phyloP scores from a whole-genome alignment of 2,113 vertebrate species.

The Istiophorus platypterus region DNA sequence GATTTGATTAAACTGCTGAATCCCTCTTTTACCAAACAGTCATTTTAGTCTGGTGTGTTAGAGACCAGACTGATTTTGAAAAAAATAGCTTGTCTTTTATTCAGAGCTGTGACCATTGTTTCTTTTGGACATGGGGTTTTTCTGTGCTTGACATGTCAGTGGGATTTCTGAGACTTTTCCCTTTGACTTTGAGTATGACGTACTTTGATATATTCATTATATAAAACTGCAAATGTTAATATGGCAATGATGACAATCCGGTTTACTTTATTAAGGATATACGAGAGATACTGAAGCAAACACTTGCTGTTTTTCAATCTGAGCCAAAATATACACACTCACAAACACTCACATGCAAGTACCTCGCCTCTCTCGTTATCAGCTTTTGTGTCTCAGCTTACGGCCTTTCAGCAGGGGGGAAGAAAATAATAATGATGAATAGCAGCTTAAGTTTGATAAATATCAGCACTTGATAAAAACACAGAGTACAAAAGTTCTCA shows the following conservation, averaged over 20 bases:
- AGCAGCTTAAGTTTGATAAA: constrained; percentile 24
- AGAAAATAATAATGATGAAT: background rate
- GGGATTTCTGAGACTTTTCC: background rate
- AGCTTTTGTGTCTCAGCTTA: constrained; percentile 18
- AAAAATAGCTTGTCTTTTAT: background rate
- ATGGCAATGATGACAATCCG: background rate
- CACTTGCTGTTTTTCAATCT: background rate
- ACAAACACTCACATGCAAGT: too few species aligned
- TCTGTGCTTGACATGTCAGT: background rate
- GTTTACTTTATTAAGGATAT: too few species aligned
- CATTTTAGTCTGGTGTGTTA: background rate
- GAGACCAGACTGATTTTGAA: background rate
- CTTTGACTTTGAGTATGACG: background rate
- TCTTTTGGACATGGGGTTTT: background rate
- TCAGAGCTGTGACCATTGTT: background rate
- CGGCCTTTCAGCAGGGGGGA: background rate
- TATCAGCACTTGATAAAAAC: constrained; percentile 14
- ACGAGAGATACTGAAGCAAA: too few species aligned
- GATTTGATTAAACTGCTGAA: background rate
- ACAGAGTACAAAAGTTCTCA: background rate
- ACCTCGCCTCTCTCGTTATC: background rate
- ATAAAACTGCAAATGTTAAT: background rate
- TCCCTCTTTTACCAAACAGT: background rate
- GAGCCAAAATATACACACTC: background rate
- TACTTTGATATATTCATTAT: background rate